Base-by-base conservation (phyloP, 1,140 invertebrate species). In the Rhyacophila brunnea region DNA sequence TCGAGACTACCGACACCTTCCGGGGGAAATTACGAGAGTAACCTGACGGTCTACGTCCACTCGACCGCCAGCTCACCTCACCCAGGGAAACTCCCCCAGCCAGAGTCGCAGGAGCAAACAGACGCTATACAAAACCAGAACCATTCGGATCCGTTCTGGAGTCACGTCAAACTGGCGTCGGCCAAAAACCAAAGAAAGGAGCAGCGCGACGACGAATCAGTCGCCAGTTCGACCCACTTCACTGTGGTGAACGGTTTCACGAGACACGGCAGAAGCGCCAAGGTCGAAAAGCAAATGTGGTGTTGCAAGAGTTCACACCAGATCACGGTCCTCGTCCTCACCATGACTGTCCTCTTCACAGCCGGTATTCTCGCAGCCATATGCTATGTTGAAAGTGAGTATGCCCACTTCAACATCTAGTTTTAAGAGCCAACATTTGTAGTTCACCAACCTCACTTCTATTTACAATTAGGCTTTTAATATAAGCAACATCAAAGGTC, bases 211-310 rank as follows among this genome's bases (percentile, higher is more conserved):
- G 88, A 90, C 66, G 80, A 81, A 15, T 91, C 89, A n/a, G 79
- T 90, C 54, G 89, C 89, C 20, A 91, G 88, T 71, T 91, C 88
- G 54, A 91, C 88, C 52, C 89, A 92, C 73, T 92, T 92, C 70
- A 92, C 90, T 4, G 87, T 92, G 36, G 84, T 92, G 42, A 90
- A 91, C 69, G 87, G 89, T 11, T 85, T 90, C 67, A 85, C 85
- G 34, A 84, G 85, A 73, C 83, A 85, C 40, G 68, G 74, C 48
- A 67, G 69, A 52, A 71, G 76, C 53, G 55, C 59, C 45, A 73
- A 64, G 72, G 70, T 69, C 11, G 71, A 65, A 40, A 77, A 77
- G 58, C 77, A 79, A 55, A 81, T 85, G 57, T 87, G 86, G 62
- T 87, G 85, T 70, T 91, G 89, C 73, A 81, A 84, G 65, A 85